Base-by-base conservation (phyloP, 2,888 invertebrate genomes). In the Drosophila pseudotalamancana region DNA sequence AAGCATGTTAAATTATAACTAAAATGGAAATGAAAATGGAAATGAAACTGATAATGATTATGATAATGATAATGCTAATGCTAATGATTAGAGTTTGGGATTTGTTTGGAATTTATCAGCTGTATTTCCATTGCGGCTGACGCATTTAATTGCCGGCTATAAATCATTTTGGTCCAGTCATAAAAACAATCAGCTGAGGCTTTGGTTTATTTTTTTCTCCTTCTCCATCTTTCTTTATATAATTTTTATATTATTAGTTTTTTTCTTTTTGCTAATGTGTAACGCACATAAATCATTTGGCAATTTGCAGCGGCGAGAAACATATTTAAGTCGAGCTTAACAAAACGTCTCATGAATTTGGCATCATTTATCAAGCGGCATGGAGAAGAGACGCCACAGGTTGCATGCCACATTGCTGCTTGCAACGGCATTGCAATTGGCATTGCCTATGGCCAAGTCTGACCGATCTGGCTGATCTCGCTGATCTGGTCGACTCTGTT, bases 291-390 rank as follows among this genome's bases (percentile, higher is more conserved):
- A 42, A 42, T 42, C 40, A 43, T 43, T 18, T 5, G 2, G n/a
- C 18, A 16, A 43, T 27, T 29, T 32, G 37, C 39, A 55, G 67
- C 66, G 64, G 60, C 50, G 64, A 67, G 78, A 81, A 79, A 46
- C 21, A 21, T 25, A 45, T 45, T 31, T 21, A 19, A 25, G 2
- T 6, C 37, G 4, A 16, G 27, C 27, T 63, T 74, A 81, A 75
- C 87, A 87, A 87, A 87, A 85, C 82, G 66, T 31, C 56, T 69
- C 75, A 75, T 70, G 81, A 82, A 82, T 87, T 81, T 82, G 82
- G 82, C 81, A 87, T 87, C 85, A 87, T 82, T 82, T 82, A 82
- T 82, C 86, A 87, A 73, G 48, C 42, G 45, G 16, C 23, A 14
- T n/a, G 32, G 23, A 49, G 67, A 57, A 12, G 23, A 49, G 67